A percentile compares a stretch with the other conserved stretches of the same genome.
phyloP scores from a whole-genome alignment of 2,888 invertebrate species.

The Boloria euphrosyne region DNA sequence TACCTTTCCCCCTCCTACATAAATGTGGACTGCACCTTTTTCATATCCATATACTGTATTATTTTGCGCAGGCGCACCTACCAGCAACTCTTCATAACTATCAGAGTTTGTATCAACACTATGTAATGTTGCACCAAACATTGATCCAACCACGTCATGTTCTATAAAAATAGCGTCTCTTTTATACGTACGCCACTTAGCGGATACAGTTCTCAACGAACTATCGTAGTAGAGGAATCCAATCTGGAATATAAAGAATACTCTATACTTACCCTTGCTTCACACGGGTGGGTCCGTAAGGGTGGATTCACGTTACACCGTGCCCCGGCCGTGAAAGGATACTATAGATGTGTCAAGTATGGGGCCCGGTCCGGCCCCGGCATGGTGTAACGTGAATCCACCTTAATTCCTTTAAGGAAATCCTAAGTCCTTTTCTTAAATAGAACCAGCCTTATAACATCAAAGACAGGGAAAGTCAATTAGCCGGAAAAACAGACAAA shows the following conservation, averaged over 20 bases:
- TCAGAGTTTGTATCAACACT: slow-evolving; percentile 76
- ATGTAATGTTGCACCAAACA: slow-evolving; percentile 81
- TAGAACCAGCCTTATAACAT: no score
- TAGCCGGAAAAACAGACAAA: no score
- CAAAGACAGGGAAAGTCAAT: no score
- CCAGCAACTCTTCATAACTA: slow-evolving; percentile 79
- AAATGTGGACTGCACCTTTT: slow-evolving; percentile 80
- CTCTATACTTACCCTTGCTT: background rate
- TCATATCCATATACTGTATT: slow-evolving; percentile 55
- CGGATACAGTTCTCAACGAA: background rate
- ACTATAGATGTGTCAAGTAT: no score
- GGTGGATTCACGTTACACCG: no score
- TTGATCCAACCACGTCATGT: slow-evolving; percentile 65
- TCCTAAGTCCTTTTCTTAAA: no score
- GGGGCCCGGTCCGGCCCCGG: no score
- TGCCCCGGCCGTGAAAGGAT: no score
- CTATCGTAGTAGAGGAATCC: slow-evolving; percentile 41
- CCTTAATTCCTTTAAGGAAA: no score
- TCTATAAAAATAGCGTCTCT: slow-evolving; percentile 26
- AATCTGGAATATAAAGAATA: slow-evolving; percentile 41
- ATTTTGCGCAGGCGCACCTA: slow-evolving; percentile 80
- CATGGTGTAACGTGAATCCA: no score
- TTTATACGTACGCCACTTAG: background rate
- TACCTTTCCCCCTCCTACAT: slow-evolving; percentile 48
- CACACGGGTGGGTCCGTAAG: no score